Base-by-base conservation (phyloP, 2,888 invertebrate genomes). In the Acleris cristana region DNA sequence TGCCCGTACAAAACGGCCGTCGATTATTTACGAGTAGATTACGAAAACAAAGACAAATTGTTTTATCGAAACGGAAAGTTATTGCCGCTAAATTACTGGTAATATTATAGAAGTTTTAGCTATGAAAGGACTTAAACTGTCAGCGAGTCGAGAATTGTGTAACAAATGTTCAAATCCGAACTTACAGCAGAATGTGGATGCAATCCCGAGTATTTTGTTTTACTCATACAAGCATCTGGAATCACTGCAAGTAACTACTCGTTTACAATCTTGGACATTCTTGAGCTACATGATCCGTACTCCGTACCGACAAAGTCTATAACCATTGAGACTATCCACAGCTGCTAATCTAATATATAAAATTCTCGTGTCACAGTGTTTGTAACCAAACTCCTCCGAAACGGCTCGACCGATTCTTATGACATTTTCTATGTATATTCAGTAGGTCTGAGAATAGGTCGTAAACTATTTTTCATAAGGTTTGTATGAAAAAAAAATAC, bases 161-260 rank as follows among this genome's bases (percentile, higher is more conserved):
- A 10, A 60, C 49, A 54, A 48, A 49, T 51, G 16, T 51, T 64
- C 51, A 19, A 60, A 65, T 65, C 26, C 26, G 19, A 49, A 16
- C 21, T 56, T 69, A 60, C 69, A 71, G 65, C 70, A 66, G 72
- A 76, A 79, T 77, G 73, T 80, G 75, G 64, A 75, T 76, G 79
- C 76, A 76, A 79, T 76, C 72, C 69, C 68, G 68, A 75, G 77
- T 73, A 71, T 79, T 80, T 78, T 74, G 73, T 76, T 74, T 68
- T 72, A 71, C 73, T 62, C 69, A 65, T 19, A 40, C 69, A 69
- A 79, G 72, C 82, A 84, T 80, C 77, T 80, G 78, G 78, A 79
- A 84, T 83, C 77, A 79, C 77, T 81, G 80, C 79, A 75, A 81
- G 81, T 79, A 82, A 76, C 77, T 77, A 75, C 73, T 73, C 72